These are phyloP conservation scores for Blastobasis lacticolella DNA, from an alignment of 2,888 invertebrate species.

Conservation along the genomic window DNA sequence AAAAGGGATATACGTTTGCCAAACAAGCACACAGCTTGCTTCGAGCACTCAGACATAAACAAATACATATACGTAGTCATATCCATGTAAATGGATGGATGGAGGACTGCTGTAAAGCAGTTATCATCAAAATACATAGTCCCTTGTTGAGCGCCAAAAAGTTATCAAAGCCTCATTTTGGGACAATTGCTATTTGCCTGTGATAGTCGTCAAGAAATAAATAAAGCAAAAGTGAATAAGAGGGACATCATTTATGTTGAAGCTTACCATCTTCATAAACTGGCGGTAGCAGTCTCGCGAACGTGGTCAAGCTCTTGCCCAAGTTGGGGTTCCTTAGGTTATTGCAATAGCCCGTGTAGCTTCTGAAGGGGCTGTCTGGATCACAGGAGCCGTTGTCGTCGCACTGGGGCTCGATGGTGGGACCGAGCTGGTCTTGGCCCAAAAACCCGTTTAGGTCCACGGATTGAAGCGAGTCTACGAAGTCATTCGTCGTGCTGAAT, in stretches of 20 bases:
- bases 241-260: background rate
- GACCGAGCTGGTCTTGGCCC: slow-evolving; percentile 72
- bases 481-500: slow-evolving; percentile 73
- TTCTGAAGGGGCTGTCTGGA: slow-evolving; percentile 79
- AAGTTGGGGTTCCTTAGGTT: slow-evolving; percentile 87
- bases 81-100: no score
- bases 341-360: slow-evolving; percentile 89
- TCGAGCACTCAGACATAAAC: no score
- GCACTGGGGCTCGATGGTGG: slow-evolving; percentile 80
- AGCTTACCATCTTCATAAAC: slow-evolving; percentile 88
- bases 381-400: slow-evolving; percentile 84
- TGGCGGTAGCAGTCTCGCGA: slow-evolving; percentile 88
- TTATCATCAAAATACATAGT: no score
- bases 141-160: no score
- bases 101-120: no score
- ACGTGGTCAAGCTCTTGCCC: slow-evolving; percentile 89
- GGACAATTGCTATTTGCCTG: no score
- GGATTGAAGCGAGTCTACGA: slow-evolving; percentile 84
- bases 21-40: no score
- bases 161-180: no score
- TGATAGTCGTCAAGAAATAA: no score
- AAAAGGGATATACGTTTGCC: no score
- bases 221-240: background rate
- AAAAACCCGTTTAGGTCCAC: slow-evolving; percentile 84
- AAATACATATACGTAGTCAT: no score